These are phyloP conservation scores for Eptesicus fuscus DNA, from an alignment of 2,113 vertebrate genomes.

Conservation along the genomic window DNA sequence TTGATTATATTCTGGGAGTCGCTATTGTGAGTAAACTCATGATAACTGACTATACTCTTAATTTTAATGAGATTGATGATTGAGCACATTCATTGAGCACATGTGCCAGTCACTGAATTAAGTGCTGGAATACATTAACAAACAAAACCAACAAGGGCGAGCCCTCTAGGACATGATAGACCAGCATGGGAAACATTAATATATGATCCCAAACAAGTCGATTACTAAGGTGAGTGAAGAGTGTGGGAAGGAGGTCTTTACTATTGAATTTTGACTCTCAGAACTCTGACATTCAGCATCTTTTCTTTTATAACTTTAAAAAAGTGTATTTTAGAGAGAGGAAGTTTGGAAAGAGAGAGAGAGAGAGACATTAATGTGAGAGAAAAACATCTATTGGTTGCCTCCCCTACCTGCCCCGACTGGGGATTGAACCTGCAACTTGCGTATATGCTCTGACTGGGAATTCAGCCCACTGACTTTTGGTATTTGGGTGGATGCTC, in stretches of 20 bases:
- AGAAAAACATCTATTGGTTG: too few species aligned
- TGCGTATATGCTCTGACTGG: too few species aligned
- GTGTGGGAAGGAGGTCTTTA: not conserved
- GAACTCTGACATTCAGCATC: not conserved
- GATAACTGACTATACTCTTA: not conserved
- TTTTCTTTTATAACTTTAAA: not conserved
- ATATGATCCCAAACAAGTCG: not conserved
- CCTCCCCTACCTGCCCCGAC: too few species aligned
- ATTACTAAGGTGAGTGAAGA: rapidly evolving
- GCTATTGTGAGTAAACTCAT: too few species aligned
- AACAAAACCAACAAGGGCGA: not conserved
- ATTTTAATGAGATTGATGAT: not conserved
- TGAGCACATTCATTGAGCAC: not conserved
- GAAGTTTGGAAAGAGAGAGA: too few species aligned
- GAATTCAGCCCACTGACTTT: too few species aligned
- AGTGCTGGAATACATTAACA: not conserved
- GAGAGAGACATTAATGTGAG: too few species aligned
- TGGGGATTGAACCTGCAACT: too few species aligned
- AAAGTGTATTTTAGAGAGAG: too few species aligned
- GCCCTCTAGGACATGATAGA: not conserved
- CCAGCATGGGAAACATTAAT: not conserved
- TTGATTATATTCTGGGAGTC: not conserved
- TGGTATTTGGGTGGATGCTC: too few species aligned
- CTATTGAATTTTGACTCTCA: not conserved
- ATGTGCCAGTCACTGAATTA: not conserved